Evolutionary conservation across 1,140 invertebrate species (phyloP).

Genomic region (Gryon sp.): DNA sequence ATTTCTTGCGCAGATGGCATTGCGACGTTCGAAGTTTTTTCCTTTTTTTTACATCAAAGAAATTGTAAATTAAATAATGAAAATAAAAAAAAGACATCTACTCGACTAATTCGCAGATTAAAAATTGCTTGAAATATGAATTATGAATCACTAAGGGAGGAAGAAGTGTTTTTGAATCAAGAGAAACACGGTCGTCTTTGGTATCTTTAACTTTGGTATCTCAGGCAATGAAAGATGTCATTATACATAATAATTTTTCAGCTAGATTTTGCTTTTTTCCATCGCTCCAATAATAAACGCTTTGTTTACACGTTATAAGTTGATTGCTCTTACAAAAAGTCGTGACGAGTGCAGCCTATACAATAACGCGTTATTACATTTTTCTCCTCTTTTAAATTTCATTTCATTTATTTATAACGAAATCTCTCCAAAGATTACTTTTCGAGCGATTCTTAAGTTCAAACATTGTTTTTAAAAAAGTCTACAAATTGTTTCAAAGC

Average conservation of each 20-base stretch:
- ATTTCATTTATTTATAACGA: conserved; percentile 50
- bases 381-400: too few species aligned
- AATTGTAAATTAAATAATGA: too few species aligned
- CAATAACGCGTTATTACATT: conserved; percentile 70
- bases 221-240: conserved; percentile 53
- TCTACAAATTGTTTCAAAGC: too few species aligned
- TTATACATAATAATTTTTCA: conserved; percentile 62
- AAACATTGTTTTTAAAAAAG: too few species aligned
- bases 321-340: conserved; percentile 73
- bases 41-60: too few species aligned
- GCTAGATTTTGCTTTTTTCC: conserved; percentile 61
- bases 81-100: too few species aligned
- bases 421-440: background rate
- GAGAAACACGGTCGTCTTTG: conserved; percentile 49
- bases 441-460: too few species aligned
- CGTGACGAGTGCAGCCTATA: conserved; percentile 73
- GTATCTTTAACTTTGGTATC: conserved; percentile 63
- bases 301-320: conserved; percentile 66
- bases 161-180: conserved; percentile 34
- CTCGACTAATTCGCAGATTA: conserved; percentile 5
- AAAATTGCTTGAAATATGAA: conserved; percentile 16
- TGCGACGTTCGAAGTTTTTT: conserved; percentile 7
- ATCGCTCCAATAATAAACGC: conserved; percentile 70
- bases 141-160: conserved; percentile 14
- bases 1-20: conserved; percentile 1